These are phyloP conservation scores for Muscina levida DNA, from an alignment of 2,888 invertebrate genomes.

Conservation along the genomic window DNA sequence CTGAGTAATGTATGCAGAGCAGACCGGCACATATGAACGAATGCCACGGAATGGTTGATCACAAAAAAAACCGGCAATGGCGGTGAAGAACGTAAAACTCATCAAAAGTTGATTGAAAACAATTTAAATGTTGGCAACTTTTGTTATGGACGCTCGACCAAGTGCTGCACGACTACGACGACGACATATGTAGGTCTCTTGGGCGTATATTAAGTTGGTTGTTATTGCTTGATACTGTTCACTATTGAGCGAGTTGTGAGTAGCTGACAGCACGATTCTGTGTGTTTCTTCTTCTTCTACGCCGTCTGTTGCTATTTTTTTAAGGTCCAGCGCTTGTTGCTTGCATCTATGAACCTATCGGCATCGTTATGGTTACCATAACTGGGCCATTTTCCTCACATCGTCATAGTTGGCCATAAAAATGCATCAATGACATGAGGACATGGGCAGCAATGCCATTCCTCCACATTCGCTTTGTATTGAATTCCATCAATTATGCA, in stretches of 20 bases:
- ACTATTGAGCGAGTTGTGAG: slow-evolving; percentile 17
- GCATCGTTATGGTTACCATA: slow-evolving; percentile 12
- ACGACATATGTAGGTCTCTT: slow-evolving; percentile 63
- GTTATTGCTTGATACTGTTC: slow-evolving; percentile 9
- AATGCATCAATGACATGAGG: slow-evolving; percentile 34
- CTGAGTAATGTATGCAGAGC: slow-evolving; percentile 57
- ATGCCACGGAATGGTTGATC: slow-evolving; percentile 46
- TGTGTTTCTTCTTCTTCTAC: not conserved
- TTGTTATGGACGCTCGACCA: slow-evolving; percentile 16
- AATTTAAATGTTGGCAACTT: slow-evolving; percentile 59
- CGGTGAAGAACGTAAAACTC: slow-evolving; percentile 32
- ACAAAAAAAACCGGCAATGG: slow-evolving; percentile 12
- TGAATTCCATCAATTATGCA: slow-evolving; percentile 37
- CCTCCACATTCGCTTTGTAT: slow-evolving; percentile 30
- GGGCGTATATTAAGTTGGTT: slow-evolving; percentile 54
- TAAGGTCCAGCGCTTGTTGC: not conserved
- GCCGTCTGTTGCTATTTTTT: not conserved
- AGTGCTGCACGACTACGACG: not conserved
- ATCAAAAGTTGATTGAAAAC: slow-evolving; percentile 64
- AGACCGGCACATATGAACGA: not conserved
- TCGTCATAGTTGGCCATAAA: slow-evolving; percentile 29
- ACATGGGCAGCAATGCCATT: slow-evolving; percentile 35
- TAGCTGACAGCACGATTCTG: slow-evolving; percentile 30
- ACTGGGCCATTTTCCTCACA: slow-evolving; percentile 46
- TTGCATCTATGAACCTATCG: not conserved